A percentile compares a stretch with the other conserved stretches of the same genome.
phyloP scores from a whole-genome alignment of 2,888 invertebrate species.

The Polietes domitor region DNA sequence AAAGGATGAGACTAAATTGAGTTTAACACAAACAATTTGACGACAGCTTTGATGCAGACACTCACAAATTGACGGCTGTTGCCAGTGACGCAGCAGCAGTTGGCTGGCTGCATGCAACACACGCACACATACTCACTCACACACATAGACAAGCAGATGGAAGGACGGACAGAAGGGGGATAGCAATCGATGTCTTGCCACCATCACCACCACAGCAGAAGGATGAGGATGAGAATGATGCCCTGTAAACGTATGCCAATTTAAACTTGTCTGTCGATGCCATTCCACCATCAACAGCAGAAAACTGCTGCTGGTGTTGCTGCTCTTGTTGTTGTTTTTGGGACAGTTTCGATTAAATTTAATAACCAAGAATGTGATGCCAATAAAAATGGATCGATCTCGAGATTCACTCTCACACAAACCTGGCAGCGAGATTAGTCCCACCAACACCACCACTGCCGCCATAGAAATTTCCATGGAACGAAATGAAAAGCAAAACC shows the following conservation, averaged over 20 bases:
- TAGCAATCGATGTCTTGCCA: background rate
- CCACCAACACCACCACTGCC: too few species aligned
- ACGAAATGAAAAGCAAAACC: constrained; percentile 12
- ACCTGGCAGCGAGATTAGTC: background rate
- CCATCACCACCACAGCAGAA: background rate
- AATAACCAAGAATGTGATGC: constrained; percentile 60
- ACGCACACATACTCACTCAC: too few species aligned
- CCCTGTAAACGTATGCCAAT: constrained; percentile 20
- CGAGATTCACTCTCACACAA: background rate
- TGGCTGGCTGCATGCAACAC: background rate
- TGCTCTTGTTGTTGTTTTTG: background rate
- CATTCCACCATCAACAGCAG: background rate
- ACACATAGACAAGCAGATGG: too few species aligned
- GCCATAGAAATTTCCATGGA: background rate
- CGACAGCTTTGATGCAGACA: constrained; percentile 9
- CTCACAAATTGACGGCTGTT: constrained; percentile 1
- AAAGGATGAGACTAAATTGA: constrained; percentile 28
- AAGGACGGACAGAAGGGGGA: too few species aligned
- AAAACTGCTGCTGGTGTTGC: background rate
- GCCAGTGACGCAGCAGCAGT: background rate
- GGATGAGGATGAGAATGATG: background rate
- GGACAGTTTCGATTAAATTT: constrained; percentile 57
- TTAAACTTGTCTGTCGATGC: background rate
- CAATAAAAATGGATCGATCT: constrained; percentile 52
- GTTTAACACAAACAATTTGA: constrained; percentile 24